Evolutionary conservation across 1,140 invertebrate genomes (phyloP).

Genomic region (Schlechtendalia chinensis): DNA sequence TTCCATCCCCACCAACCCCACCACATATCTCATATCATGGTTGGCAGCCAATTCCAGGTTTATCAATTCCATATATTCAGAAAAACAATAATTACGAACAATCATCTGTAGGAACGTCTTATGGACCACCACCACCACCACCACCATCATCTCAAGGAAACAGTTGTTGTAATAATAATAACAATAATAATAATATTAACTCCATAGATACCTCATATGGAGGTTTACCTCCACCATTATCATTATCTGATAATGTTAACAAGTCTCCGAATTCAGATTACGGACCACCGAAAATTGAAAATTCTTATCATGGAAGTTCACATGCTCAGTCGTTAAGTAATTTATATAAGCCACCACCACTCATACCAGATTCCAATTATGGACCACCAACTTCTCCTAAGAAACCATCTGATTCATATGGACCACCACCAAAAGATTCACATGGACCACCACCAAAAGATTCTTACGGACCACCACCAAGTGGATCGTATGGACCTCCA

Average conservation of each 20-base stretch:
- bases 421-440: not conserved
- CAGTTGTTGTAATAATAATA: conserved; percentile 14
- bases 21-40: conserved; percentile 77
- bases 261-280: not conserved
- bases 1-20: conserved; percentile 70
- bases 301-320: conserved; percentile 4
- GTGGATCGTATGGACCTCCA: conserved; percentile 55
- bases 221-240: not conserved
- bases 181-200: conserved; percentile 3
- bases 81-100: conserved; percentile 17
- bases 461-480: conserved; percentile 51
- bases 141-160: not conserved
- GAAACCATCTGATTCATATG: conserved; percentile 45
- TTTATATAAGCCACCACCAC: conserved; percentile 31
- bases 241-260: not conserved
- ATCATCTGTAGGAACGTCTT: not conserved
- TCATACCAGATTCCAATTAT: not conserved
- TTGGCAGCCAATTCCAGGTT: conserved; percentile 54
- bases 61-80: conserved; percentile 55
- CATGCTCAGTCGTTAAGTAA: conserved; percentile 10
- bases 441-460: conserved; percentile 24
- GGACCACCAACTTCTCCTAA: conserved; percentile 47
- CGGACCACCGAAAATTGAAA: not conserved
- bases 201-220: conserved; percentile 35
- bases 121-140: conserved; percentile 13